A percentile compares a stretch with the other conserved stretches of the same genome.
These are phyloP conservation scores for Hystrix brachyura DNA, from an alignment of 2,113 vertebrate species.

Conservation along the genomic window DNA sequence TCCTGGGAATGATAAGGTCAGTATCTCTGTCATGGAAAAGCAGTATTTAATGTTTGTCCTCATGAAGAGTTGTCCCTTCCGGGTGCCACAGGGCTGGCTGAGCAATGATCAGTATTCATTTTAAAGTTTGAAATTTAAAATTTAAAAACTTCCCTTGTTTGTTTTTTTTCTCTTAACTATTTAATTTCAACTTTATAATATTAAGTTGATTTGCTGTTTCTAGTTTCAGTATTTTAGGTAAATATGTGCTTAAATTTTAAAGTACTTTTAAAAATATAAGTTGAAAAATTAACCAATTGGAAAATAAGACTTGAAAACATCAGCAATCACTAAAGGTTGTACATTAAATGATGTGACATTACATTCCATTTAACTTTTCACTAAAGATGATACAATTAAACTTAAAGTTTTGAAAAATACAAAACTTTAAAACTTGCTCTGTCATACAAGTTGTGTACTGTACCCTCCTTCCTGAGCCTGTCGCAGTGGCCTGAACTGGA, in stretches of 20 bases:
- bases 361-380: conserved; percentile 26
- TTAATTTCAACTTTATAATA: background rate
- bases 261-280: conserved; percentile 22
- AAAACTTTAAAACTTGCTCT: background rate
- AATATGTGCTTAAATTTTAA: conserved; percentile 1
- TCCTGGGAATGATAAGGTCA: background rate
- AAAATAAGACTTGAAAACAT: conserved; percentile 17
- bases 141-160: background rate
- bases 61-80: background rate
- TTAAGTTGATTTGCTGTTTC: background rate
- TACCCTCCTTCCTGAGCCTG: background rate
- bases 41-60: background rate
- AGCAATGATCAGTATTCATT: background rate
- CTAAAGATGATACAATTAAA: background rate
- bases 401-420: conserved; percentile 8
- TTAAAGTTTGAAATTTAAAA: background rate
- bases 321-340: conserved; percentile 9
- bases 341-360: conserved; percentile 12
- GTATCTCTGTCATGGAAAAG: background rate
- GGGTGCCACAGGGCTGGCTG: background rate
- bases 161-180: conserved; percentile 10
- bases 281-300: conserved; percentile 24
- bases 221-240: conserved; percentile 36
- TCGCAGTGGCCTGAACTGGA: background rate
- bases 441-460: background rate